Base-by-base conservation (phyloP, 2,888 invertebrate species). In the Arrhopalites spinosus region DNA sequence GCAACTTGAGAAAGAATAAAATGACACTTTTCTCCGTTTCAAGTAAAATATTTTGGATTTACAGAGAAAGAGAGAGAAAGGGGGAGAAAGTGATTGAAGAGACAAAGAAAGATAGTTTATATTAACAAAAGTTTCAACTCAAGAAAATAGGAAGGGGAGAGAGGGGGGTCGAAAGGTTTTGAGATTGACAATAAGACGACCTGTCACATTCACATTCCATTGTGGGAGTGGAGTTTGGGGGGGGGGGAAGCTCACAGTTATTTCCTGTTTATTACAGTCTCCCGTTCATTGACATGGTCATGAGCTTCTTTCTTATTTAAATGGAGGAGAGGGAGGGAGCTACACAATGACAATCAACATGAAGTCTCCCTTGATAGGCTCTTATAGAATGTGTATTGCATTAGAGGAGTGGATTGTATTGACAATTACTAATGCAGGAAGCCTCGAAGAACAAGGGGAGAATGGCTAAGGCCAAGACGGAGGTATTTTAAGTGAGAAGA, bases 171-270 rank as follows among this genome's bases (percentile, higher is more conserved):
- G n/a, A n/a, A n/a, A n/a, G n/a, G n/a, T n/a, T n/a, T n/a, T n/a
- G 29, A 25, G 68, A 69, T 30, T 70, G 56, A 70, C 70, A 70
- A 56, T 70, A 70, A 70, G 53, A 70, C 29, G 70, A 70, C 20
- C 56, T 56, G 70, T 70, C 70, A 70, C 56, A 53, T 69, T 67
- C 53, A n/a, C n/a, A n/a, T 27, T 53, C 53, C 25, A 27, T 59
- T 25, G 25, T 56, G 3, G 50, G n/a, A n/a, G 8, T 2, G 15
- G 50, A 50, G 50, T 50, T 50, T 5, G n/a, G n/a, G 17, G 7
- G 50, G 3, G 50, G 7, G 50, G 36, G 36, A 36, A 36, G 36
- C 11, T 36, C 11, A 3, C 11, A 36, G 36, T 36, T 36, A 36
- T 36, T 36, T 36, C 36, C 36, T 36, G 36, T 36, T 36, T 36